Conservation (phyloP, 2,797 vertebrate genomes). For the Triplophysa yarkandensis region DNA sequence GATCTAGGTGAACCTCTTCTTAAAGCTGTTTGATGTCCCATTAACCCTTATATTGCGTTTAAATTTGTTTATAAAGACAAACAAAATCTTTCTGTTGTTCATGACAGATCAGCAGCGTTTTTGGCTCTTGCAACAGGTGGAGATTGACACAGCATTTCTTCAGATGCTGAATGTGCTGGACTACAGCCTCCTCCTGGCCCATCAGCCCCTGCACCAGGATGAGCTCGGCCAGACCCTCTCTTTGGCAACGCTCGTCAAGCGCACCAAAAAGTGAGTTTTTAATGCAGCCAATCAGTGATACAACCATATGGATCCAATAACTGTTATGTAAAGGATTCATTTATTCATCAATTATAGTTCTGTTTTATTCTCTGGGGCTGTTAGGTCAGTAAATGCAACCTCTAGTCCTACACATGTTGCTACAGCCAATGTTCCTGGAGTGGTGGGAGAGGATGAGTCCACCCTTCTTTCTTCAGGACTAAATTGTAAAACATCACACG, state of each 20-base stretch:
- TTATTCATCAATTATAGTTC: background rate
- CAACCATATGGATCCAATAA: background rate
- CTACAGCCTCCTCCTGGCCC: slow-evolving; percentile 86
- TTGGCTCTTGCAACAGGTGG: slow-evolving; percentile 84
- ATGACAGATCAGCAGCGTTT: slow-evolving; percentile 76
- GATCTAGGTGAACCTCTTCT: slow-evolving; percentile 73
- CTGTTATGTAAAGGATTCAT: background rate
- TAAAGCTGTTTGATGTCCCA: background rate
- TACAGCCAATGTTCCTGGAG: slow-evolving; percentile 65
- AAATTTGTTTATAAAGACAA: background rate
- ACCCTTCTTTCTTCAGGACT: slow-evolving; percentile 54
- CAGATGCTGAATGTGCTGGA: slow-evolving; percentile 81
- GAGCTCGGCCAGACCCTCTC: slow-evolving; percentile 73
- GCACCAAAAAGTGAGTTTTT: slow-evolving; percentile 75
- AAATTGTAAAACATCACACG: slow-evolving; percentile 42
- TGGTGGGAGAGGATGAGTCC: slow-evolving; percentile 66
- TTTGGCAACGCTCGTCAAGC: slow-evolving; percentile 75
- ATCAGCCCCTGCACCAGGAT: slow-evolving; percentile 80
- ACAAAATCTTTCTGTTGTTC: background rate
- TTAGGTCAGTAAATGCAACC: slow-evolving; percentile 76
- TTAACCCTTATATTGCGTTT: no score
- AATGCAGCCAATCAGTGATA: background rate
- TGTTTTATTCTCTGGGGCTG: slow-evolving; percentile 9
- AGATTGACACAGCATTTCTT: slow-evolving; percentile 84
- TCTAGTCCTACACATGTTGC: slow-evolving; percentile 58